phyloP scores from a whole-genome alignment of 1,140 invertebrate genomes.

The Ostrea edulis region DNA sequence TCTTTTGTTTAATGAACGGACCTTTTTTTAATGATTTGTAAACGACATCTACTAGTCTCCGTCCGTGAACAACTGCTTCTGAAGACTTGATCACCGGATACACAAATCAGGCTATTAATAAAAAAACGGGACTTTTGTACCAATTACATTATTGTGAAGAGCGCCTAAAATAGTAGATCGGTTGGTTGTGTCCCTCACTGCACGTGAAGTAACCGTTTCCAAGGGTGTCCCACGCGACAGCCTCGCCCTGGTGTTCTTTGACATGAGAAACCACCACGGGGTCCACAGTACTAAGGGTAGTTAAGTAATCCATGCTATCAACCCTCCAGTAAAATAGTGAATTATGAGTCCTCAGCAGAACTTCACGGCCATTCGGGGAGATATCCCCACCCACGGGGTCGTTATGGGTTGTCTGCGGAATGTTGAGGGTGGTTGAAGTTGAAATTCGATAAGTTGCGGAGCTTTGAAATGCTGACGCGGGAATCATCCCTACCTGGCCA shows the following conservation, averaged over 20 bases:
- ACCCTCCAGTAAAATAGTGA: constrained; percentile 50
- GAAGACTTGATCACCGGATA: too few relatives aligned
- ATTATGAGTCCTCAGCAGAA: constrained; percentile 59
- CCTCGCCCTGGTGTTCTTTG: constrained; percentile 51
- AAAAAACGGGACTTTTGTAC: too few relatives aligned
- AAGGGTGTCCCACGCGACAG: constrained; percentile 57
- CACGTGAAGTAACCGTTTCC: constrained; percentile 64
- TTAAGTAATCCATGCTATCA: constrained; percentile 48
- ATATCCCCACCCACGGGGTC: constrained; percentile 66
- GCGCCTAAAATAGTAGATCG: constrained; percentile 54
- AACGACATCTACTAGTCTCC: too few relatives aligned
- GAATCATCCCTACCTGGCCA: constrained; percentile 46
- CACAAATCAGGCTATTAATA: too few relatives aligned
- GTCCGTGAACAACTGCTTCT: too few relatives aligned
- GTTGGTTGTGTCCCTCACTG: constrained; percentile 55
- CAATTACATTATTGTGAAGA: not conserved
- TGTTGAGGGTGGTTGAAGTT: constrained; percentile 25
- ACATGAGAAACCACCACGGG: constrained; percentile 47
- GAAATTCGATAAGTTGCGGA: not conserved
- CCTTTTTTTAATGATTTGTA: too few relatives aligned
- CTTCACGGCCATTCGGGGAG: constrained; percentile 60
- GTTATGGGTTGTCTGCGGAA: constrained; percentile 49
- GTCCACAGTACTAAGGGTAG: constrained; percentile 3
- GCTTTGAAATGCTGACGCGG: constrained; percentile 44
- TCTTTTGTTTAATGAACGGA: not conserved